phyloP scores from a whole-genome alignment of 2,113 vertebrate species.

The Misgurnus mizolepis region DNA sequence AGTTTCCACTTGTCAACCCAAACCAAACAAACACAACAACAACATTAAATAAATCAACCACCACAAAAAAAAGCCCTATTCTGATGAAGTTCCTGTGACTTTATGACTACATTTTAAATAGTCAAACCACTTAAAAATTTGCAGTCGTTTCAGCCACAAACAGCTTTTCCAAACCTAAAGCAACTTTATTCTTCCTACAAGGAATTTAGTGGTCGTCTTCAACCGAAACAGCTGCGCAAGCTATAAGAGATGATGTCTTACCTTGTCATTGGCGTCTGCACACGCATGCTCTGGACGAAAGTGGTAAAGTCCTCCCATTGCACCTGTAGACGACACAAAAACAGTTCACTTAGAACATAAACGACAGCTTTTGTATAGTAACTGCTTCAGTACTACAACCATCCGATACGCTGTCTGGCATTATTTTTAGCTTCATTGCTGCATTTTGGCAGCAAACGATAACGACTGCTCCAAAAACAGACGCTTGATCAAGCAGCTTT shows the following conservation, averaged over 20 bases:
- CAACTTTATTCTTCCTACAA: too few species aligned
- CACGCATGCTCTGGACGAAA: conserved; percentile 72
- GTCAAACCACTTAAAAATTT: too few species aligned
- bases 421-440: conserved; percentile 12
- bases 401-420: background rate
- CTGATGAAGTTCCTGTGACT: too few species aligned
- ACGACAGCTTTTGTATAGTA: background rate
- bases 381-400: conserved; percentile 13
- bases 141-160: too few species aligned
- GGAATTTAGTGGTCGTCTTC: too few species aligned
- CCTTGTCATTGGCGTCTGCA: conserved; percentile 76
- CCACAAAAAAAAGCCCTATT: too few species aligned
- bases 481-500: conserved; percentile 31
- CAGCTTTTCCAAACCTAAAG: too few species aligned
- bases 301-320: conserved; percentile 70
- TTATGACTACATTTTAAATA: too few species aligned
- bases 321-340: conserved; percentile 62
- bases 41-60: too few species aligned
- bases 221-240: background rate
- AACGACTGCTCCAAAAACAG: conserved; percentile 25
- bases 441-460: conserved; percentile 21
- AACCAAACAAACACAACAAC: too few species aligned
- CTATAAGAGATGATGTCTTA: conserved; percentile 51
- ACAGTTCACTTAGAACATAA: background rate
- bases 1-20: too few species aligned